Evolutionary conservation across 2,113 vertebrate genomes (phyloP).

Genomic region (Myrmecophaga tridactyla): DNA sequence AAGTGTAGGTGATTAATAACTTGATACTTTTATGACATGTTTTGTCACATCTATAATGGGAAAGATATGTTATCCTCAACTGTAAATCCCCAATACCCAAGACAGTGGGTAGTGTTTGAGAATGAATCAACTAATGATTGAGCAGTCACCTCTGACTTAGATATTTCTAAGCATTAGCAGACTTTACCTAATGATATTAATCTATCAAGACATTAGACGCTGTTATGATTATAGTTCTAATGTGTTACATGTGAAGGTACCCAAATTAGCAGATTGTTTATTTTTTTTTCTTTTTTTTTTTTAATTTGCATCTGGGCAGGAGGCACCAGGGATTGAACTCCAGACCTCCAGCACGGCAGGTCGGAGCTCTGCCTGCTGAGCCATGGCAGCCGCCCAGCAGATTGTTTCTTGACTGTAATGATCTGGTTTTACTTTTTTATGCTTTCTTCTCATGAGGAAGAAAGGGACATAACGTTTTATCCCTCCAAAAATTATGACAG

Average conservation of each 20-base stretch:
- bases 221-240: background rate
- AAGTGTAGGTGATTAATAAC: background rate
- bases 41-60: background rate
- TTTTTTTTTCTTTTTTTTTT: no score
- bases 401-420: background rate
- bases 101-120: background rate
- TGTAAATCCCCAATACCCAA: background rate
- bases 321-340: no score
- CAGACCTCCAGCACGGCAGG: no score
- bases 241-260: background rate
- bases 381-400: no score
- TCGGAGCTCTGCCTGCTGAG: no score
- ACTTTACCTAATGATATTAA: background rate
- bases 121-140: background rate
- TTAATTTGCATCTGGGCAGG: no score
- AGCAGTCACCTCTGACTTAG: background rate
- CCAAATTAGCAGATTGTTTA: background rate
- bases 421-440: background rate
- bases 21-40: background rate
- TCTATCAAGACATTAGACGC: background rate
- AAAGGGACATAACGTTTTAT: background rate
- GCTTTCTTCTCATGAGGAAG: background rate
- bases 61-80: background rate
- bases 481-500: background rate
- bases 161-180: background rate